phyloP scores from a whole-genome alignment of 2,113 vertebrate genomes.

The Vidua chalybeata region DNA sequence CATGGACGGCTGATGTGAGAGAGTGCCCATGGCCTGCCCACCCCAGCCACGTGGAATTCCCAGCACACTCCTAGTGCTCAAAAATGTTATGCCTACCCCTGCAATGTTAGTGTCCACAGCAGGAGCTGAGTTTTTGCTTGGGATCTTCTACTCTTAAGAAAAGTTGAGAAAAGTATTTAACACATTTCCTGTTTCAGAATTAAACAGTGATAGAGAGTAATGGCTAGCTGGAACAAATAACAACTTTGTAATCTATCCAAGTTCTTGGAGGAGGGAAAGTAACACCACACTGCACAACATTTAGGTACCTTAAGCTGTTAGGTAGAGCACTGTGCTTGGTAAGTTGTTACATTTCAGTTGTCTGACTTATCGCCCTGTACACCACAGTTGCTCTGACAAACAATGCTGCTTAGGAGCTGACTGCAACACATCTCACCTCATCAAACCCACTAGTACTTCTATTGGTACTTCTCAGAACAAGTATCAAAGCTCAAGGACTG shows the following conservation, averaged over 20 bases:
- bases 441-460: not conserved
- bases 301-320: not conserved
- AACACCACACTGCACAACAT: not conserved
- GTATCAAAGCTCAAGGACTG: conserved; percentile 30
- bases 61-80: not conserved
- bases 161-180: not conserved
- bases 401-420: not conserved
- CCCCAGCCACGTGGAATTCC: fast-evolving
- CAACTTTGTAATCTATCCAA: not conserved
- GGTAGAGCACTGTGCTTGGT: fast-evolving
- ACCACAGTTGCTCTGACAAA: not conserved
- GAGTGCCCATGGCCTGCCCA: fast-evolving
- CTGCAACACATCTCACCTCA: not conserved
- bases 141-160: not conserved
- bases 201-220: not conserved
- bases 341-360: not conserved
- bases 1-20: fast-evolving
- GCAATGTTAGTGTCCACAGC: not conserved
- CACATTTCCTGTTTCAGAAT: not conserved
- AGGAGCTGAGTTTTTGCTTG: not conserved
- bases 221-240: not conserved
- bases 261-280: not conserved
- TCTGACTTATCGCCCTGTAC: not conserved
- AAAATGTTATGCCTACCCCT: fast-evolving
- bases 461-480: conserved; percentile 11